Conservation (phyloP, 2,888 invertebrate genomes). For the Trypoxylon attenuatum region DNA sequence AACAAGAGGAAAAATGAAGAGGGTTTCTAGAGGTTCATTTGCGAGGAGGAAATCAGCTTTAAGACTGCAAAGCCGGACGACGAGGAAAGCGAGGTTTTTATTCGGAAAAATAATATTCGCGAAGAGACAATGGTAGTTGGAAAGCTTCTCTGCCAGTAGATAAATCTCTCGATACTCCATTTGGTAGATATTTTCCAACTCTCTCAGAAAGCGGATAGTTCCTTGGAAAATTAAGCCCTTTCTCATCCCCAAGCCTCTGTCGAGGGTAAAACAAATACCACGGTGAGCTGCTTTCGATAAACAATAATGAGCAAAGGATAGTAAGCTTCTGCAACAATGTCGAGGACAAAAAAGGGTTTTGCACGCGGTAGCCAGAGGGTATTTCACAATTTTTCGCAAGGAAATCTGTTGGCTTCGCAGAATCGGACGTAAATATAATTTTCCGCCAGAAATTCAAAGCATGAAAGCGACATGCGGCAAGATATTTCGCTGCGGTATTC, state of each 20-base stretch:
- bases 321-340: no score
- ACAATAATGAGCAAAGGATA: no score
- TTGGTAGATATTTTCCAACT: neutral
- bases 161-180: neutral
- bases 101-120: slow-evolving; percentile 9
- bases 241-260: no score
- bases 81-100: neutral
- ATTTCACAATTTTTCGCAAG: no score
- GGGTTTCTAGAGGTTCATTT: neutral
- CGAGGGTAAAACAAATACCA: neutral
- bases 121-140: neutral
- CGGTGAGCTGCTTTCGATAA: no score
- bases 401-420: no score
- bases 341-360: no score
- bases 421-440: no score
- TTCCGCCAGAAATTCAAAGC: no score
- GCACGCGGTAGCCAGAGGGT: no score
- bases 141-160: neutral
- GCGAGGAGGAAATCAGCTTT: neutral
- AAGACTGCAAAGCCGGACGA: neutral
- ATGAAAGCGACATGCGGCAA: no score
- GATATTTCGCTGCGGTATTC: no score
- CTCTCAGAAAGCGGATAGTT: neutral
- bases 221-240: neutral
- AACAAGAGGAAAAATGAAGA: neutral